phyloP scores from a whole-genome alignment of 1,140 invertebrate genomes.

The Drosophila lacteicornis region DNA sequence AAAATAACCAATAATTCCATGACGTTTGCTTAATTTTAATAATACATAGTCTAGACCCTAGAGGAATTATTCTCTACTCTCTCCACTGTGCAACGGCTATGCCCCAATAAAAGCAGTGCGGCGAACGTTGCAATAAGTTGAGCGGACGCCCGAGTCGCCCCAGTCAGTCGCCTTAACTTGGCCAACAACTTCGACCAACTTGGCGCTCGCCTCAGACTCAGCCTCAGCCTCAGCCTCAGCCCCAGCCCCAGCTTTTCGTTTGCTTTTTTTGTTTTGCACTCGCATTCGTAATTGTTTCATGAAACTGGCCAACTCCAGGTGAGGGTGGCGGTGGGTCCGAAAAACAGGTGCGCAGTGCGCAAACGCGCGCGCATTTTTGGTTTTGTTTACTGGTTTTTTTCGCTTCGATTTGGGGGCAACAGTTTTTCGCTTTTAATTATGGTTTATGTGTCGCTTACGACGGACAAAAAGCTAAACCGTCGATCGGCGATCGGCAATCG shows the following conservation, averaged over 20 bases:
- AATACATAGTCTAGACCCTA: too few relatives aligned
- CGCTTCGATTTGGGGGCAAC: constrained; percentile 65
- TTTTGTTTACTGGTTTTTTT: constrained; percentile 56
- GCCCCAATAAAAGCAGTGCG: constrained; percentile 40
- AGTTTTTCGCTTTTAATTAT: constrained; percentile 77
- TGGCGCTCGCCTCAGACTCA: constrained; percentile 46
- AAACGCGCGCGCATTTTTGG: constrained; percentile 57
- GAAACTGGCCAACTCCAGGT: constrained; percentile 61
- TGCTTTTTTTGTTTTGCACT: constrained; percentile 38
- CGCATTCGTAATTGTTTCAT: constrained; percentile 78
- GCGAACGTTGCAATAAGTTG: constrained; percentile 52
- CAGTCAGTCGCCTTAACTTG: constrained; percentile 31
- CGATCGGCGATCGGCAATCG: constrained; percentile 34
- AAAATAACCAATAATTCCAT: background rate
- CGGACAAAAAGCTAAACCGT: constrained; percentile 25
- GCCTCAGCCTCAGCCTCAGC: background rate
- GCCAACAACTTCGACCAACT: constrained; percentile 51
- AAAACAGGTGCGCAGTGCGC: constrained; percentile 72
- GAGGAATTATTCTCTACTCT: too few relatives aligned
- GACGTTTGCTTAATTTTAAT: too few relatives aligned
- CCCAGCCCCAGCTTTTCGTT: constrained; percentile 24
- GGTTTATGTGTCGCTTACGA: constrained; percentile 67
- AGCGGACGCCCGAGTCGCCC: constrained; percentile 24
- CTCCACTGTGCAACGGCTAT: constrained; percentile 49
- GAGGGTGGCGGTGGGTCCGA: constrained; percentile 6